Evolutionary conservation across 2,888 invertebrate species (phyloP), one percentile per base, ranked within the genome.

Genomic region (Allygus modestus): DNA sequence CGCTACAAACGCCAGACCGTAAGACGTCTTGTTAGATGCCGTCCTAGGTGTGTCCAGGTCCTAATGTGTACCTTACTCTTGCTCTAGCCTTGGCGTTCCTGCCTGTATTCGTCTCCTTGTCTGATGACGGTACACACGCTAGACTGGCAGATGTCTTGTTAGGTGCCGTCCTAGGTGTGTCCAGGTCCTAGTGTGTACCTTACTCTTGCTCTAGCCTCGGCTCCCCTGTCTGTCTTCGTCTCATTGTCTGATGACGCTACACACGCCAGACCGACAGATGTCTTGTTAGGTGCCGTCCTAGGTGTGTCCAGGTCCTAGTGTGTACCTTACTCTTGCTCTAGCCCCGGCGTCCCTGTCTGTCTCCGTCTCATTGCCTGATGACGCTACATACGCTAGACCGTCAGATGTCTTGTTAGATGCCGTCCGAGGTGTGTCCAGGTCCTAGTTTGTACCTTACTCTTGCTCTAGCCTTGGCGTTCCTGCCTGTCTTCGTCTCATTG

Each of bases 281-380:
- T 51, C 51, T 51, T 51, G 51, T 51, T 51, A 51, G 15, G 17
- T n/a, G 12, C 51, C 2, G 51, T 51, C 51, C 51, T 7, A 51
- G 51, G 7, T 17, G 51, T 51, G 51, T 5, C n/a, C 51, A 51
- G 51, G 51, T 17, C 51, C n/a, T n/a, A n/a, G 51, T 51, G 51
- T 51, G 51, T 51, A 51, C 51, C 51, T 51, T 51, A 51, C 51
- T 51, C 5, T 7, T 12, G 1, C 23, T 23, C 58, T 58, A 12
- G 20, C 58, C 23, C 23, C 20, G 23, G 58, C 58, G n/a, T n/a
- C n/a, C n/a, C n/a, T n/a, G n/a, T n/a, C n/a, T n/a, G n/a, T n/a
- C n/a, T n/a, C n/a, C n/a, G n/a, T n/a, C n/a, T n/a, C n/a, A 58
- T 58, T 58, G 58, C 20, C 58, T 58, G 58, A 23, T 58, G 58